These are phyloP conservation scores for Oreamnos americanus DNA, from an alignment of 2,113 vertebrate genomes.

Conservation along the genomic window DNA sequence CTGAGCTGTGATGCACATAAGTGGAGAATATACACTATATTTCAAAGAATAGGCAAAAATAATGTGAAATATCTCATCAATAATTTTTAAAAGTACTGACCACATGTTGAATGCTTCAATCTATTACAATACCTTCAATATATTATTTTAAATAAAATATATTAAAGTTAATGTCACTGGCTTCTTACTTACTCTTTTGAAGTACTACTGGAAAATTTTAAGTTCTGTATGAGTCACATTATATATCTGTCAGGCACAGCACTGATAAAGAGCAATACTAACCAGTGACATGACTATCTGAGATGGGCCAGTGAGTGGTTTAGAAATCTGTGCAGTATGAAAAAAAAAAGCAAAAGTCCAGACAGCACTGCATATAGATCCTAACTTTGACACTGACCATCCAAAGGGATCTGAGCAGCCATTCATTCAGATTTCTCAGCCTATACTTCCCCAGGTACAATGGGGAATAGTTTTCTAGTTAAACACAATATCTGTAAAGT, in stretches of 20 bases:
- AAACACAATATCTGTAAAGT: slow-evolving; percentile 9
- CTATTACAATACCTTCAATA: not conserved
- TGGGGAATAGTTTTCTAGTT: not conserved
- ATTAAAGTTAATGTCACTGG: not conserved
- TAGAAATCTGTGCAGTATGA: not conserved
- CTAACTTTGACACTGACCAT: not conserved
- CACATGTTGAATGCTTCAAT: not conserved
- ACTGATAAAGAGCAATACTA: not conserved
- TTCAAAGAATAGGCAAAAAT: not conserved
- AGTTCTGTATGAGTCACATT: not conserved
- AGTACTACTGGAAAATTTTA: not conserved
- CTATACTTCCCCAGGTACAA: not conserved
- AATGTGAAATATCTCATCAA: not conserved
- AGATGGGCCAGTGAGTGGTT: not conserved
- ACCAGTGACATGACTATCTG: not conserved
- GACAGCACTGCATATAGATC: not conserved
- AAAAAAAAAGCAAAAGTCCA: not conserved
- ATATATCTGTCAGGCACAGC: not conserved
- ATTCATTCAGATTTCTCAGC: not conserved
- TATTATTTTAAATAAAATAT: not conserved
- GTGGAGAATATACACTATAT: not conserved
- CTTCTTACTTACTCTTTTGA: not conserved
- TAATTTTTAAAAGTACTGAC: not conserved
- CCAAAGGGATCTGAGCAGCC: not conserved
- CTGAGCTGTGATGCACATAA: not conserved